These are phyloP conservation scores for Catajapyx aquilonaris DNA, from an alignment of 1,140 invertebrate genomes.

Conservation along the genomic window DNA sequence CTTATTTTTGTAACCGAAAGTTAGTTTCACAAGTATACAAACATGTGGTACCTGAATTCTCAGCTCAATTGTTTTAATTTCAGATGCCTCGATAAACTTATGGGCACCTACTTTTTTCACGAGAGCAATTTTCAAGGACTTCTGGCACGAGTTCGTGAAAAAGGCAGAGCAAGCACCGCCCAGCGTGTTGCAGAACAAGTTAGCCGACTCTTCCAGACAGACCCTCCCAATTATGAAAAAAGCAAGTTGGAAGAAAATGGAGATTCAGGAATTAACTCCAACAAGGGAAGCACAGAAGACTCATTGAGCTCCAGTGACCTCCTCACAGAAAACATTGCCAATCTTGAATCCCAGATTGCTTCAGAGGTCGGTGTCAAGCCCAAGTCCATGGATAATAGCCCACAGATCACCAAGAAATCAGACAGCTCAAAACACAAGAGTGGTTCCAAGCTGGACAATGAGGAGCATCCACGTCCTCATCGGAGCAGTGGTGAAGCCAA, in stretches of 20 bases:
- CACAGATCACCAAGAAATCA: too few species aligned
- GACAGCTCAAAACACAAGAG: too few species aligned
- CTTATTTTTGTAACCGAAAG: too few species aligned
- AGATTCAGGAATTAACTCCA: slow-evolving; percentile 5
- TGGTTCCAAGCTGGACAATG: too few species aligned
- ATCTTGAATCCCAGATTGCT: too few species aligned
- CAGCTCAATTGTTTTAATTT: slow-evolving; percentile 7
- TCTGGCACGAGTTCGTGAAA: slow-evolving; percentile 31
- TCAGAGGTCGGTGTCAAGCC: too few species aligned
- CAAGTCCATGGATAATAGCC: too few species aligned
- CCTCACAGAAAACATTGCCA: slow-evolving; percentile 8
- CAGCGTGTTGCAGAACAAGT: slow-evolving; percentile 36
- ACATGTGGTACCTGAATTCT: background rate
- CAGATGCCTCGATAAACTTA: slow-evolving; percentile 51
- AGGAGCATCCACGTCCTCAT: too few species aligned
- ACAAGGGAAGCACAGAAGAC: slow-evolving; percentile 8
- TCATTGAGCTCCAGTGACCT: slow-evolving; percentile 18
- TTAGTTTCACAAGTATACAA: too few species aligned
- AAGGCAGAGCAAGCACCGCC: slow-evolving; percentile 25
- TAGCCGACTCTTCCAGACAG: slow-evolving; percentile 24
- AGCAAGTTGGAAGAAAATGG: slow-evolving; percentile 4
- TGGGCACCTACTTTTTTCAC: slow-evolving; percentile 68
- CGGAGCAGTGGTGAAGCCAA: too few species aligned
- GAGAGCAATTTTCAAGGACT: slow-evolving; percentile 28
- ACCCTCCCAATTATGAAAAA: slow-evolving; percentile 2